phyloP scores from a whole-genome alignment of 2,888 invertebrate genomes.

The Caenorhabditis japonica region DNA sequence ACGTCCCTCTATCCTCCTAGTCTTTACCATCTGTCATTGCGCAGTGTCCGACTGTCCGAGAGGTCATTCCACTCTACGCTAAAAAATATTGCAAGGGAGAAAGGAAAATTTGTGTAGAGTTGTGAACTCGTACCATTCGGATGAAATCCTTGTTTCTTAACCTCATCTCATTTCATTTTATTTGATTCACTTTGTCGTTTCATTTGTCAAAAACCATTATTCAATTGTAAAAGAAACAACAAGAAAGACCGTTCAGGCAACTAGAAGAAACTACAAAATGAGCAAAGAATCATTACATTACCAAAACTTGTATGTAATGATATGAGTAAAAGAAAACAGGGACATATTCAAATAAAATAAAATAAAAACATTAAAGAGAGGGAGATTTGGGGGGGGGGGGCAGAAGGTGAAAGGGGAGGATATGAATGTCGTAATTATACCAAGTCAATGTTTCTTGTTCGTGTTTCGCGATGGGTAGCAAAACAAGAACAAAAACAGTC shows the following conservation, averaged over 20 bases:
- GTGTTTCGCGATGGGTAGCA: slow-evolving; percentile 1
- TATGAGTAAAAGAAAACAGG: slow-evolving; percentile 22
- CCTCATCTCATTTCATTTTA: not conserved
- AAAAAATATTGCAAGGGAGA: too few species aligned
- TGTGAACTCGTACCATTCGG: too few species aligned
- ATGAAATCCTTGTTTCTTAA: not conserved
- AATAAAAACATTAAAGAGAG: not conserved
- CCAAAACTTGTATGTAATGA: slow-evolving; percentile 12
- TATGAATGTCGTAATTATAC: slow-evolving; percentile 21
- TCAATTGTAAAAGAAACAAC: slow-evolving; percentile 23
- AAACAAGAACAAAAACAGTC: slow-evolving; percentile 2
- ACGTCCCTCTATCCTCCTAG: not conserved
- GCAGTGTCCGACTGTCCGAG: too few species aligned
- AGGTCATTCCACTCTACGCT: too few species aligned
- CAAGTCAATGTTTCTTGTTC: slow-evolving; percentile 25
- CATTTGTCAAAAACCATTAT: slow-evolving; percentile 26
- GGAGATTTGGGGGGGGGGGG: not conserved
- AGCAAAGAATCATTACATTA: slow-evolving; percentile 11
- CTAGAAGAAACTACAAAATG: slow-evolving; percentile 42
- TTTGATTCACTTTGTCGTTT: slow-evolving; percentile 21
- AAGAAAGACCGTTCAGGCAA: slow-evolving; percentile 51
- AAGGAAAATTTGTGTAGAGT: too few species aligned
- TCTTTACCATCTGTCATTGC: not conserved
- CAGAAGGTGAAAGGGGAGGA: too few species aligned
- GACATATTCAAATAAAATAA: slow-evolving; percentile 10